phyloP scores from a whole-genome alignment of 2,797 vertebrate genomes.

The Argentina silus region DNA sequence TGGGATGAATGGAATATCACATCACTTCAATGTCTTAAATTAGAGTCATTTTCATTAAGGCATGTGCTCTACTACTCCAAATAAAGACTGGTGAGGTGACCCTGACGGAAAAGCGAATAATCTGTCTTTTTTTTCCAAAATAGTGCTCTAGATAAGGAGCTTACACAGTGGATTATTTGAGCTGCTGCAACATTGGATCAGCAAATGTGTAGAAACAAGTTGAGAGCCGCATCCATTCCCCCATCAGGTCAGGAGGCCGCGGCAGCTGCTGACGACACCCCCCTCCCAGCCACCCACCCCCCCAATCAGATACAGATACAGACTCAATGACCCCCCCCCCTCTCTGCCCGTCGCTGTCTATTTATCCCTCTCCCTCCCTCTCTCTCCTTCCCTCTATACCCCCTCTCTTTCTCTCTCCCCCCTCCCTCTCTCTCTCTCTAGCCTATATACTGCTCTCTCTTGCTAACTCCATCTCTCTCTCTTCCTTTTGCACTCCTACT shows the following conservation, averaged over 20 bases:
- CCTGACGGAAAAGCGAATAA: conserved; percentile 53
- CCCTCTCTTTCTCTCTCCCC: not conserved
- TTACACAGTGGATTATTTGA: conserved; percentile 77
- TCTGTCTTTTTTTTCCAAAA: conserved; percentile 60
- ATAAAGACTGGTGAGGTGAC: conserved; percentile 9
- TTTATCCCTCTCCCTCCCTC: not conserved
- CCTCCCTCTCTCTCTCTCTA: not conserved
- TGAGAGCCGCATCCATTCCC: conserved; percentile 44
- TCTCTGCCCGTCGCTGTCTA: conserved; percentile 11
- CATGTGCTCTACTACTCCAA: not conserved
- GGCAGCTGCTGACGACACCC: conserved; percentile 61
- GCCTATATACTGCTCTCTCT: not conserved
- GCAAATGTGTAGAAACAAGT: conserved; percentile 59
- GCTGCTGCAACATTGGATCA: conserved; percentile 61
- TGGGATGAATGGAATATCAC: no score
- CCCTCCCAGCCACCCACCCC: not conserved
- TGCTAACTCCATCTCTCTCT: not conserved
- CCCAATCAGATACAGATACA: not conserved
- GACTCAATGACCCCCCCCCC: conserved; percentile 42
- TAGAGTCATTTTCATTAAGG: no score
- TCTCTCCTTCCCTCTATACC: not conserved
- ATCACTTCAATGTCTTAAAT: no score
- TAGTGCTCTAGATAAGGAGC: conserved; percentile 71
- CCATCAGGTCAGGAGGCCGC: conserved; percentile 64
- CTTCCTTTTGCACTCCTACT: not conserved